Evolutionary conservation across 2,888 invertebrate species (phyloP), one percentile per base, ranked within the genome.

Genomic region (Dynastes grantii): DNA sequence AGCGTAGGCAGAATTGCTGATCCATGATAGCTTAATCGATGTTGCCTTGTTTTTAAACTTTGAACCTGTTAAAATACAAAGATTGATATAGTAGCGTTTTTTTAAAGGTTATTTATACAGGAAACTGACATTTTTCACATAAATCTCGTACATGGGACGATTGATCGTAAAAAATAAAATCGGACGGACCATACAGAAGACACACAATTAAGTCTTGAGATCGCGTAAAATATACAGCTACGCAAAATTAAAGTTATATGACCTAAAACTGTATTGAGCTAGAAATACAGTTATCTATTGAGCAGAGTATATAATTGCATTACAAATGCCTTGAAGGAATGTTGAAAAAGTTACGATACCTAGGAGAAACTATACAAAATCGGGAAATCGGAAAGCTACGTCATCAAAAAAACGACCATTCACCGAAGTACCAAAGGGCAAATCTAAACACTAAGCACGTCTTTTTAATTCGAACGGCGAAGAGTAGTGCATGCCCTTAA

Each of bases 1-100:
- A 97, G 92, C 96, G 95, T 90, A 97, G 93, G 91, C 96, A 96
- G 91, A 96, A 97, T 92, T 96, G 96, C 92, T 94, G 95, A 92
- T 94, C 85, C 85, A 80, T 80, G 71, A 4, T 68, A n/a, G 45
- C 51, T 45, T 16, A 16, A 9, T 73, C 49, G 29, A 4, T 71
- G 45, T 65, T 13, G 11, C 45, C 5, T 45, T 68, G 68, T 73
- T 51, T 67, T 76, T 68, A 78, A 68, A 61, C 55, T 58, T 76
- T 61, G 80, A 58, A 80, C 78, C 80, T 80, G 78, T 80, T 68
- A 64, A 78, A 55, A 76, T 68, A 77, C 22, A 53, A 68, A 77
- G 55, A 61, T 70, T 68, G 53, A 45, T 45, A 45, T 45, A 45
- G 11, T 63, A 61, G 16, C 27, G 53, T 67, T 65, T 51, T 63